Evolutionary conservation across 2,888 invertebrate genomes (phyloP).

Genomic region (Volucella bombylans): DNA sequence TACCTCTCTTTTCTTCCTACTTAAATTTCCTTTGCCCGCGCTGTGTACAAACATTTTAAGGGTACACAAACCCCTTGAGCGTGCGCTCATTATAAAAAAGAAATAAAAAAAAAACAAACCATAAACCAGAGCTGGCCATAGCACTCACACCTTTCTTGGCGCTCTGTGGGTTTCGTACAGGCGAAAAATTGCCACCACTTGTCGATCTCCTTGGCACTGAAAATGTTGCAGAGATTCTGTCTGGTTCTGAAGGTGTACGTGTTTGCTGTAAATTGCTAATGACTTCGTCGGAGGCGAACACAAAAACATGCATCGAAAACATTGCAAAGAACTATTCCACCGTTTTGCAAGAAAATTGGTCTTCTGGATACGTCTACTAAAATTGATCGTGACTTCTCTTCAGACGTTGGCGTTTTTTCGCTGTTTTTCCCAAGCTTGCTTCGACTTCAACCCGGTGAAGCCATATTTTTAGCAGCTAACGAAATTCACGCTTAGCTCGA

Average conservation of each 20-base stretch:
- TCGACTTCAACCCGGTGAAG: conserved; percentile 92
- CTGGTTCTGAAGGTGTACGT: conserved; percentile 84
- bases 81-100: too few species aligned
- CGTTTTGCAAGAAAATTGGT: conserved; percentile 76
- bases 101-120: too few species aligned
- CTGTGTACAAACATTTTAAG: too few species aligned
- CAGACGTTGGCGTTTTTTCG: conserved; percentile 95
- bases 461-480: conserved; percentile 95
- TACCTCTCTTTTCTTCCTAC: too few species aligned
- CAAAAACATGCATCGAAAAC: conserved; percentile 82
- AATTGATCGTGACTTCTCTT: conserved; percentile 90
- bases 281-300: conserved; percentile 83
- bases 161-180: conserved; percentile 95
- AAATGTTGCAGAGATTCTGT: conserved; percentile 83
- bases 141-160: conserved; percentile 96
- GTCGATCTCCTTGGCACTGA: conserved; percentile 85
- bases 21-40: too few species aligned
- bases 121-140: conserved; percentile 98
- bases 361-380: conserved; percentile 83
- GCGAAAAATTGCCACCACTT: conserved; percentile 84
- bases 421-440: conserved; percentile 96
- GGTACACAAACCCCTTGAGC: too few species aligned
- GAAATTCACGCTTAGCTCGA: conserved; percentile 97
- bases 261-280: conserved; percentile 88
- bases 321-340: conserved; percentile 82